These are phyloP conservation scores for Operophtera brumata DNA, from an alignment of 2,888 invertebrate species.

Conservation along the genomic window DNA sequence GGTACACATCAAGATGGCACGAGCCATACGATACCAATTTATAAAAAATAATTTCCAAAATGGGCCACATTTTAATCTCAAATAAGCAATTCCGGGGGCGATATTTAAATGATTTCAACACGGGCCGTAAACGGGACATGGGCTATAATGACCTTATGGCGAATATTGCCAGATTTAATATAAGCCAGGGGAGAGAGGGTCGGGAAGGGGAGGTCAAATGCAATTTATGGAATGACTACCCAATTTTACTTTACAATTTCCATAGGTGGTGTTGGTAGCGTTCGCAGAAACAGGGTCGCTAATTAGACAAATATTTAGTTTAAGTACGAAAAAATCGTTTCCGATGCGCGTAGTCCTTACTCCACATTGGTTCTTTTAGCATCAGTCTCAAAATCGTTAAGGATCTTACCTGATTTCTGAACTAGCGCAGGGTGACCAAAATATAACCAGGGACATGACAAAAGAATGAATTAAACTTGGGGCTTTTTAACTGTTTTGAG, in stretches of 20 bases:
- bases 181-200: conserved; percentile 30
- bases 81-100: conserved; percentile 11
- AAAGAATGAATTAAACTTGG: too few relatives aligned
- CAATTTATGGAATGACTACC: conserved; percentile 64
- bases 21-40: too few relatives aligned
- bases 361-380: neutral
- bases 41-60: too few relatives aligned
- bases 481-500: too few relatives aligned
- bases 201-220: conserved; percentile 46
- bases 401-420: too few relatives aligned
- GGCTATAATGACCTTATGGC: conserved; percentile 27
- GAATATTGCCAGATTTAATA: conserved; percentile 58
- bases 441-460: too few relatives aligned
- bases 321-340: neutral
- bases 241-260: conserved; percentile 60
- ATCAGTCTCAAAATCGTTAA: too few relatives aligned
- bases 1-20: too few relatives aligned
- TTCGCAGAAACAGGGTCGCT: conserved; percentile 13
- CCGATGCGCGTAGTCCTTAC: too few relatives aligned
- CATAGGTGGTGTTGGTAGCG: conserved; percentile 33
- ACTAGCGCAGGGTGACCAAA: too few relatives aligned
- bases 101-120: conserved; percentile 26
- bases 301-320: conserved; percentile 9
- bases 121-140: neutral
- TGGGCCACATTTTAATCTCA: neutral